Evolutionary conservation across 2,113 vertebrate genomes (phyloP).

Genomic region (Myxocyprinus asiaticus): DNA sequence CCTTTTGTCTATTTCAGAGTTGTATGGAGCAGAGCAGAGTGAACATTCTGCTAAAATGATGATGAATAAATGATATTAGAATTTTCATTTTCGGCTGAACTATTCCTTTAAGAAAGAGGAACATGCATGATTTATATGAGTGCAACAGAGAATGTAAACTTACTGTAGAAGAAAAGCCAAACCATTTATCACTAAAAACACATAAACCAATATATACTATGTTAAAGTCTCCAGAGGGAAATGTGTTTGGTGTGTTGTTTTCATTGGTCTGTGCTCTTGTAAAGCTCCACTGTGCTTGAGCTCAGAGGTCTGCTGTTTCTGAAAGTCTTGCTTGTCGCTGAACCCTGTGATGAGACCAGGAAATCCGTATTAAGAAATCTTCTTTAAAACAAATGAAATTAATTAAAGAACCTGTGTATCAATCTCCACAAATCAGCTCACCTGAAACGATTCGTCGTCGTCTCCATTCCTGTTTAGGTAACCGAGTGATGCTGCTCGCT

Average conservation of each 20-base stretch:
- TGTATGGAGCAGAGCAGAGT: background rate
- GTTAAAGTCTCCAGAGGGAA: background rate
- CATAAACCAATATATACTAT: background rate
- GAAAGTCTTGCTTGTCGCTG: background rate
- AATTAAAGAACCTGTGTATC: no score
- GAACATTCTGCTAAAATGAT: no score
- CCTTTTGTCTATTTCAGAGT: background rate
- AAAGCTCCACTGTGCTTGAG: constrained; percentile 53
- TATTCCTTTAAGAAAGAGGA: no score
- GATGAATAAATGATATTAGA: no score
- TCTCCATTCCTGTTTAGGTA: constrained; percentile 75
- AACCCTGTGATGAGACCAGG: constrained; percentile 41
- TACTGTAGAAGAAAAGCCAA: background rate
- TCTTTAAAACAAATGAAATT: no score
- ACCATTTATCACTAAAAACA: background rate
- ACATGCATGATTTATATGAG: background rate
- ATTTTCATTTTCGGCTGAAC: no score
- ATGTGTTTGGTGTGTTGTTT: background rate
- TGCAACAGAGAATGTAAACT: constrained; percentile 1
- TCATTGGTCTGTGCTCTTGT: constrained; percentile 25
- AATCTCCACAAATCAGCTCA: constrained; percentile 55
- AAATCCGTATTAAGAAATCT: background rate
- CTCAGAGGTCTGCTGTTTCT: constrained; percentile 52
- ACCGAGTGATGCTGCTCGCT: constrained; percentile 82
- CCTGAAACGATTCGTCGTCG: constrained; percentile 72